Evolutionary conservation across 2,113 vertebrate species (phyloP).

Genomic region (Apodemus speciosus): DNA sequence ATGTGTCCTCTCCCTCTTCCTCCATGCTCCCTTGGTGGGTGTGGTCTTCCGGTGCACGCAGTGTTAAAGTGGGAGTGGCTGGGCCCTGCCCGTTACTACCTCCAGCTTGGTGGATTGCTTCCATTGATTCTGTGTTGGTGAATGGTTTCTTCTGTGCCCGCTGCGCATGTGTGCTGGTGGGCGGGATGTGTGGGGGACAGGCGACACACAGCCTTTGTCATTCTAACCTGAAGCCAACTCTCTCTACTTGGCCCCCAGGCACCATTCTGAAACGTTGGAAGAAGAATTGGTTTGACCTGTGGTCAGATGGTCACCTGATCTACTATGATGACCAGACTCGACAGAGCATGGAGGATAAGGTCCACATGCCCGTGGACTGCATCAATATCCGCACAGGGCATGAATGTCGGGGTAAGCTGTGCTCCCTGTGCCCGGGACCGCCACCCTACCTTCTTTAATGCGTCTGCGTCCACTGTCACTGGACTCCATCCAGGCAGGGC

Average conservation of each 20-base stretch:
- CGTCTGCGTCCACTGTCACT: background rate
- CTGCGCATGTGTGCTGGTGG: background rate
- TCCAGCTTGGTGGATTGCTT: background rate
- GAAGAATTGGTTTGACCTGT: slow-evolving; percentile 98
- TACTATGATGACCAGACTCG: slow-evolving; percentile 94
- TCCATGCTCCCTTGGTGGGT: background rate
- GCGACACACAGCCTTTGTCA: background rate
- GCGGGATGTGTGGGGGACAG: no score
- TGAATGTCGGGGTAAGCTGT: slow-evolving; percentile 90
- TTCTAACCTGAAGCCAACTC: background rate
- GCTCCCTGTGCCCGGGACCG: background rate
- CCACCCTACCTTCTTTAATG: background rate
- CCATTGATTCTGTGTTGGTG: background rate
- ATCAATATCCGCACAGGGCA: slow-evolving; percentile 92
- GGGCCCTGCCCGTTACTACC: background rate
- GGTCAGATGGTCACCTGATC: slow-evolving; percentile 93
- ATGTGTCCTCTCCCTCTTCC: background rate
- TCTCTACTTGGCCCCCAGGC: slow-evolving; percentile 82
- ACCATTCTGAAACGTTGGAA: slow-evolving; percentile 97
- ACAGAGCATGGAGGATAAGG: slow-evolving; percentile 92
- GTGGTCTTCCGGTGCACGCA: background rate
- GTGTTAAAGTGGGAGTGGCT: background rate
- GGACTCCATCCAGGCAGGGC: background rate
- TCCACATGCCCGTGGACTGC: slow-evolving; percentile 95
- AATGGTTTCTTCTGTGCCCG: background rate